Conservation (phyloP, 2,888 invertebrate genomes). For the Cheilosia vernalis region DNA sequence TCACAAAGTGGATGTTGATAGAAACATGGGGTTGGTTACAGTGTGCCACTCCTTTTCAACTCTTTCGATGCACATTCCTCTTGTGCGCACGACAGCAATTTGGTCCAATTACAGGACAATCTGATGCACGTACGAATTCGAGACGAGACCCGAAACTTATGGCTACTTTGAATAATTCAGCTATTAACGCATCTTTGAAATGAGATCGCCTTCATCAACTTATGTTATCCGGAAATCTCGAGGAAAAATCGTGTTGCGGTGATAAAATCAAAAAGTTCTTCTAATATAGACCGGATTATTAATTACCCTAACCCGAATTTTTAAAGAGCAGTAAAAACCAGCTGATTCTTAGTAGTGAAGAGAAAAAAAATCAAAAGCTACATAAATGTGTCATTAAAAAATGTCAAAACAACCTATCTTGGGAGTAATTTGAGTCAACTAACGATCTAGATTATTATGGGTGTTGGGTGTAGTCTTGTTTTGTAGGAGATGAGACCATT, state of each 20-base stretch:
- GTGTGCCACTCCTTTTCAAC: no score
- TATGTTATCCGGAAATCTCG: conserved; percentile 21
- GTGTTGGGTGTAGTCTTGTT: no score
- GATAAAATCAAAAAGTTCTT: conserved; percentile 10
- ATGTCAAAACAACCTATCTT: conserved; percentile 6
- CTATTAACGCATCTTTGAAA: neutral
- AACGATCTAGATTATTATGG: no score
- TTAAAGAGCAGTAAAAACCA: conserved; percentile 30
- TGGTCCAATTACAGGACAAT: neutral
- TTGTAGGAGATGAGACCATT: no score
- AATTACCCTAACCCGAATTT: conserved; percentile 27
- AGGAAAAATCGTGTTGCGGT: conserved; percentile 12
- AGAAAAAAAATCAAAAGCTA: conserved; percentile 19
- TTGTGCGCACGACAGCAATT: no score
- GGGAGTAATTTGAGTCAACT: conserved; percentile 15
- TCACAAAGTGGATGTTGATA: neutral
- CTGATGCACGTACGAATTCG: neutral
- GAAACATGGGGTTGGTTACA: neutral
- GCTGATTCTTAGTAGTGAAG: no score
- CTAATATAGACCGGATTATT: conserved; percentile 21
- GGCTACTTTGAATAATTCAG: neutral
- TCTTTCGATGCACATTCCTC: no score
- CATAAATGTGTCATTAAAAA: neutral
- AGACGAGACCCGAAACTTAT: neutral
- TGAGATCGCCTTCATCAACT: conserved; percentile 1